Conservation (phyloP, 2,888 invertebrate genomes). For the Philereme transversata region DNA sequence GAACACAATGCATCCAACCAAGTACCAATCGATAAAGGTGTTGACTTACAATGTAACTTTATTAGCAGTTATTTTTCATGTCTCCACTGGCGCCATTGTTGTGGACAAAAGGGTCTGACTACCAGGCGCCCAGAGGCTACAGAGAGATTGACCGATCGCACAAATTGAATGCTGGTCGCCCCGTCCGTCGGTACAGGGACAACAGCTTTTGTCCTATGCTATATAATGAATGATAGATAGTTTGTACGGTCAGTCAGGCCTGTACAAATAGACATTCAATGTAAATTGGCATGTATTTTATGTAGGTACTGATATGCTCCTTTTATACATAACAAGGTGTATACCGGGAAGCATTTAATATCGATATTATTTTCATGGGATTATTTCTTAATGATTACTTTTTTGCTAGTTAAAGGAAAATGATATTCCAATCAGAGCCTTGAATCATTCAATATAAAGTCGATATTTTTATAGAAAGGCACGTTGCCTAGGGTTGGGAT, state of each 20-base stretch:
- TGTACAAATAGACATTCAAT: constrained; percentile 7
- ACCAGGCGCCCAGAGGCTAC: constrained; percentile 66
- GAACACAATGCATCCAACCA: too few relatives aligned
- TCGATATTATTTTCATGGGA: too few relatives aligned
- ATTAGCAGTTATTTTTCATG: constrained; percentile 58
- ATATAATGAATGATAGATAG: constrained; percentile 19
- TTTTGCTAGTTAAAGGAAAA: too few relatives aligned
- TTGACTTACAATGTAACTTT: constrained; percentile 31
- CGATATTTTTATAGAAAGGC: too few relatives aligned
- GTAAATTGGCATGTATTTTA: constrained; percentile 1
- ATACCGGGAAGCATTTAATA: too few relatives aligned
- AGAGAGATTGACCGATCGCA: constrained; percentile 76
- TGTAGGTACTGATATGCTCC: neutral
- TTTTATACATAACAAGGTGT: too few relatives aligned
- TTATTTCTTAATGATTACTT: too few relatives aligned
- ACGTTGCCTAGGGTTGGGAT: too few relatives aligned
- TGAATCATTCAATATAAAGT: too few relatives aligned
- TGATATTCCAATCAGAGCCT: too few relatives aligned
- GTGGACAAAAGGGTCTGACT: constrained; percentile 61
- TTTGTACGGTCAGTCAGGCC: constrained; percentile 28
- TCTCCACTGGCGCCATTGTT: constrained; percentile 64
- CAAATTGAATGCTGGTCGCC: constrained; percentile 75
- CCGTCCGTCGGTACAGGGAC: constrained; percentile 56
- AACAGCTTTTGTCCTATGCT: constrained; percentile 63
- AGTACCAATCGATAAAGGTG: too few relatives aligned